These are phyloP conservation scores for Agrochola lota DNA, from an alignment of 2,888 invertebrate genomes.

Conservation along the genomic window DNA sequence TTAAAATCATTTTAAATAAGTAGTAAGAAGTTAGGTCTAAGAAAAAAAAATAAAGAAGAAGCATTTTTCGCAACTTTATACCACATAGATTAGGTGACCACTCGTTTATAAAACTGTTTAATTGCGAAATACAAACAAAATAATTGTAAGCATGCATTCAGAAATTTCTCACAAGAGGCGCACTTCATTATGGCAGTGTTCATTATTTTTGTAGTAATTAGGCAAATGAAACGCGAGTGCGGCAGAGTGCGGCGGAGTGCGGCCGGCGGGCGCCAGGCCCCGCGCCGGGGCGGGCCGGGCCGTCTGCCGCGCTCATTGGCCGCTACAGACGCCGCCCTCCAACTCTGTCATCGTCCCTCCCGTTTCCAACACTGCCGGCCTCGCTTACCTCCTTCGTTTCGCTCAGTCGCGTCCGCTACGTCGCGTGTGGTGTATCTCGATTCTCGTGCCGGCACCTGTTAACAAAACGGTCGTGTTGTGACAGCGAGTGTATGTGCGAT, in stretches of 20 bases:
- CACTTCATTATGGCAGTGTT: slow-evolving; percentile 80
- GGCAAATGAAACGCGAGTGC: slow-evolving; percentile 84
- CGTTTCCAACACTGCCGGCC: slow-evolving; percentile 65
- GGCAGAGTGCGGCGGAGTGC: slow-evolving; percentile 57
- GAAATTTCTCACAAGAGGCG: slow-evolving; percentile 61
- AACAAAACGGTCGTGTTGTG: slow-evolving; percentile 82
- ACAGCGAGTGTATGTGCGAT: slow-evolving; percentile 87
- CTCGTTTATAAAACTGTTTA: slow-evolving; percentile 16
- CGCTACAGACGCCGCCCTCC: slow-evolving; percentile 73
- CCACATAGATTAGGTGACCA: slow-evolving; percentile 17
- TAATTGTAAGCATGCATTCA: slow-evolving; percentile 7
- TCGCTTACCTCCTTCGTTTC: slow-evolving; percentile 65
- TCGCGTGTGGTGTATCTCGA: slow-evolving; percentile 78
- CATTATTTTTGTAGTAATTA: slow-evolving; percentile 88
- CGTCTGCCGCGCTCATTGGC: slow-evolving; percentile 76
- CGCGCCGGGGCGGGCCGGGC: slow-evolving; percentile 61
- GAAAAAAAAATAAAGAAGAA: not conserved
- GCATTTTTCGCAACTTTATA: not conserved
- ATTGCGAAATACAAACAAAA: slow-evolving; percentile 28
- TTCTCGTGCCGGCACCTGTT: slow-evolving; percentile 68
- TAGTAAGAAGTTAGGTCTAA: not conserved
- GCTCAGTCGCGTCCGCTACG: slow-evolving; percentile 83
- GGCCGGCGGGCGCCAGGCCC: slow-evolving; percentile 75
- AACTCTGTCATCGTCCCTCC: slow-evolving; percentile 69
- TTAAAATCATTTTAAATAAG: no score